These are phyloP conservation scores for Tinea semifulvella DNA, from an alignment of 2,888 invertebrate species.

Conservation along the genomic window DNA sequence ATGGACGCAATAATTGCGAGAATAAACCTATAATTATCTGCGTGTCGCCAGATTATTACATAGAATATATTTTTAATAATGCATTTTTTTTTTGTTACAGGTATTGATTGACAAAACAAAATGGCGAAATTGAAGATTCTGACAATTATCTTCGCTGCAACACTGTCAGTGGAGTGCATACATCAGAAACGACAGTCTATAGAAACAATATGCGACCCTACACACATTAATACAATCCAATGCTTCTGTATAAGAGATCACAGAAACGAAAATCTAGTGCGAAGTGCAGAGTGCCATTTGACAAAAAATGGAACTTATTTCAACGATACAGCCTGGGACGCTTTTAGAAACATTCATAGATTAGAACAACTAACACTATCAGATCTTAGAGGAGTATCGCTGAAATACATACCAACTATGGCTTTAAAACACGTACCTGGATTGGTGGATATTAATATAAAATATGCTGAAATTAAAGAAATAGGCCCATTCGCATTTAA, in stretches of 20 bases:
- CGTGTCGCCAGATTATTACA: too few relatives aligned
- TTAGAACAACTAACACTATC: constrained; percentile 72
- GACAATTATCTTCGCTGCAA: constrained; percentile 24
- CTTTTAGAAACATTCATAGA: constrained; percentile 70
- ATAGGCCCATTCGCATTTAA: constrained; percentile 76
- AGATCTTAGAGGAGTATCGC: constrained; percentile 69
- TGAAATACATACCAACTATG: constrained; percentile 74
- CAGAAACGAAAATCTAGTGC: constrained; percentile 38
- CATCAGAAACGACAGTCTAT: constrained; percentile 34
- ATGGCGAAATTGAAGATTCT: constrained; percentile 39
- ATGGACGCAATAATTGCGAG: too few relatives aligned
- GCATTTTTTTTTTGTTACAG: constrained; percentile 36
- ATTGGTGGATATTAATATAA: constrained; percentile 69
- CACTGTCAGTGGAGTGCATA: constrained; percentile 34
- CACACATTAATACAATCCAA: constrained; percentile 39
- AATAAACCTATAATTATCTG: too few relatives aligned
- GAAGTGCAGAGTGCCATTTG: constrained; percentile 76
- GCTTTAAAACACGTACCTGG: constrained; percentile 68
- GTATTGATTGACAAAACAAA: constrained; percentile 20
- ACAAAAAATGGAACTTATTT: constrained; percentile 63
- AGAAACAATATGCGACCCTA: constrained; percentile 40
- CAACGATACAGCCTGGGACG: constrained; percentile 72
- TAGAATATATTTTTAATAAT: too few relatives aligned
- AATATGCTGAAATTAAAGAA: constrained; percentile 73
- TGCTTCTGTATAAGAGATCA: constrained; percentile 40